Evolutionary conservation across 2,113 vertebrate genomes (phyloP), one percentile per base, ranked within the genome.

Genomic region (Haliaeetus leucogaster): DNA sequence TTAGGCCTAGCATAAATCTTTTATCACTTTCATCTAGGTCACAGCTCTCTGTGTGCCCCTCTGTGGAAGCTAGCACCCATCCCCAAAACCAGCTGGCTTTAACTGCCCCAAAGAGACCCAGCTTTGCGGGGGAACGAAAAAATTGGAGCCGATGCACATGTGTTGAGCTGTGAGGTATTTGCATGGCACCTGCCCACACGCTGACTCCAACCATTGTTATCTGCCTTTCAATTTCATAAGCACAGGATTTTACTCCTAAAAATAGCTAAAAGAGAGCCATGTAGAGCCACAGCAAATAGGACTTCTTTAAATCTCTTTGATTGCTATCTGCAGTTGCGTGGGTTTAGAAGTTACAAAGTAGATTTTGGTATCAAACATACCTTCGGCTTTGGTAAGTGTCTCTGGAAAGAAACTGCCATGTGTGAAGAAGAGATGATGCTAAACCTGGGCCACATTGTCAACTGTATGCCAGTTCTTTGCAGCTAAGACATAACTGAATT

Each of bases 231-330:
- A 9, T 96, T 95, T 94, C 90, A 91, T 53, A 48, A 82, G 68
- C 76, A 45, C 88, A 86, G 92, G 88, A 82, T 95, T 94, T 84
- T 61, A 30, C 90, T 80, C 73, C 97, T 96, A 96, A 97, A 96
- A 96, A 96, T 96, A 96, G 89, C 95, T 86, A 27, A 71, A 15
- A 96, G 74, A 85, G 86, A 58, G 63, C 42, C 29, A 0, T 14
- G 42, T 62, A 73, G 93, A 95, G 70, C 96, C 97, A 90, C 91
- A 95, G 95, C 71, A 96, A 95, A 85, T 85, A 94, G 89, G 84
- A 81, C 78, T 93, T 90, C 89, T 95, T 76, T 65, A 76, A 82
- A 26, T 63, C 21, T 0, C 96, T 95, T 94, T 95, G 95, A 97
- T 95, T 21, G 0, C 90, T 96, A 92, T 96, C 95, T 94, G 90